Conservation (phyloP, 1,140 invertebrate species). For the Drepana arcuata region DNA sequence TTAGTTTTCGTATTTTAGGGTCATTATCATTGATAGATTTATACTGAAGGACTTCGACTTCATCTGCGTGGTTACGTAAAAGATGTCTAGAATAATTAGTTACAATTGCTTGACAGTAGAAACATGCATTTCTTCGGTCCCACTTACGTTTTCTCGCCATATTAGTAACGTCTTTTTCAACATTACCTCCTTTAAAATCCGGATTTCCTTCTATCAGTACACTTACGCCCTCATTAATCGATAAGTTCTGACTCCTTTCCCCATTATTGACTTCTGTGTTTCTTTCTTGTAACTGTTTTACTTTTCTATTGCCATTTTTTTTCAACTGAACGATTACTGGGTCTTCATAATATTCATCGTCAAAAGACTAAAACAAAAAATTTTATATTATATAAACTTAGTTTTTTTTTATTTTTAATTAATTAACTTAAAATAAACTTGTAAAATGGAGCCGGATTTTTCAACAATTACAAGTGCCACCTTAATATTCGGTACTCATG, state of each 20-base stretch:
- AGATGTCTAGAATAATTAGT: conserved; percentile 7
- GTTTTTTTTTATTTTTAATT: not conserved
- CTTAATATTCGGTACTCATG: not conserved
- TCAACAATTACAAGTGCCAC: not conserved
- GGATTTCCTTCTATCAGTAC: not conserved
- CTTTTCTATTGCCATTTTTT: not conserved
- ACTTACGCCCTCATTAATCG: not conserved
- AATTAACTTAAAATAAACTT: not conserved
- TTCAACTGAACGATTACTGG: not conserved
- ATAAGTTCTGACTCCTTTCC: not conserved
- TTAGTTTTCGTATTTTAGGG: conserved; percentile 6
- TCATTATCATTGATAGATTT: conserved; percentile 2
- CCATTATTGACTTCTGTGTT: not conserved
- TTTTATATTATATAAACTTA: not conserved
- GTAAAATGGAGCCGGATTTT: not conserved
- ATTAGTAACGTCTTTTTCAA: not conserved
- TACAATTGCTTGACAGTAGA: conserved; percentile 1
- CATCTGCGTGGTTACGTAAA: conserved; percentile 4
- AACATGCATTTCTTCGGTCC: not conserved
- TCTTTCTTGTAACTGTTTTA: not conserved
- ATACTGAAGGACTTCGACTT: conserved; percentile 2
- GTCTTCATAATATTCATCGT: not conserved
- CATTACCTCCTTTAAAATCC: not conserved
- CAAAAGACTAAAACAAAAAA: not conserved
- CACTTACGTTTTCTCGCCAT: not conserved